Base-by-base conservation (phyloP, 2,797 vertebrate species). In the Enteromius radiatus region DNA sequence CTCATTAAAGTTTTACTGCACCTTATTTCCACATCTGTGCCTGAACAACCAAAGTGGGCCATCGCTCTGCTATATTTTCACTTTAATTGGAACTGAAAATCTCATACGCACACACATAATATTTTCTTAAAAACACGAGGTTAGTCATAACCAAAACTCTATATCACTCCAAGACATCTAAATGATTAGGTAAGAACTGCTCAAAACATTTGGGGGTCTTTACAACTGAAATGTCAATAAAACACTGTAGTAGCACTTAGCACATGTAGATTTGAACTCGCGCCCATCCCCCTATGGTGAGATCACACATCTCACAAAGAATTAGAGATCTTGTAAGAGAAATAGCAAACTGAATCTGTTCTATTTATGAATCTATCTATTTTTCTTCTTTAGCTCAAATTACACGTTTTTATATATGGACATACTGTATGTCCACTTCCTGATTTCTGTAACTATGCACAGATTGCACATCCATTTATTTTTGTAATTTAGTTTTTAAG, bases 1-100 rank as follows among this genome's bases (percentile, higher is more conserved):
- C 78, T 91, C 92, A 95, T 94, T 91, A 93, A 94, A 92, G 88
- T 92, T 94, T 92, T 89, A 94, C 74, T 61, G 80, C 17, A 67
- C 59, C 89, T 91, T 91, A 89, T 88, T 91, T 91, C 88, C 90
- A 91, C 88, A 83, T 84, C 86, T 87, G 14, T 90, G 91, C 83
- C 87, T 92, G 87, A 86, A 76, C 43, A 71, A 79, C 70, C 76
- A 61, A 86, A 82, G 45, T 85, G 74, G 85, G 85, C 84, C 87
- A 90, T 90, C 90, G 86, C 89, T 84, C 91, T 90, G 90, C 90
- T 89, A 87, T 83, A 84, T 89, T 91, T 82, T 75, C 65, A 82
- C 85, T 87, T 85, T 85, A 85, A 85, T 86, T 88, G 82, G 76
- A 80, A 83, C 78, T 77, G 77, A 81, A 89, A 85, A 81, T 91